These are phyloP conservation scores for Athene noctua DNA, from an alignment of 2,113 vertebrate genomes.

Conservation along the genomic window DNA sequence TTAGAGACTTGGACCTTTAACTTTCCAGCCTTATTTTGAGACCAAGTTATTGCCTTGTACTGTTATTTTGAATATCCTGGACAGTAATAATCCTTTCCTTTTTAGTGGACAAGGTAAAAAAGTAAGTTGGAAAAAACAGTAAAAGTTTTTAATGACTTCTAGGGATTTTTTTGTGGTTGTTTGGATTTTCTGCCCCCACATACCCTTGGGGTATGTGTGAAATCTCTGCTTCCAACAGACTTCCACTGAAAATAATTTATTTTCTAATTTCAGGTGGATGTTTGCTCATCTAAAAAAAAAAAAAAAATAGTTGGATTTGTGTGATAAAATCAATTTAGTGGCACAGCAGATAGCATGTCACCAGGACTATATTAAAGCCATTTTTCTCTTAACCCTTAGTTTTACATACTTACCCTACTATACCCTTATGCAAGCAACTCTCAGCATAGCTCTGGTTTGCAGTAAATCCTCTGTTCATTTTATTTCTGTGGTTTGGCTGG, in stretches of 20 bases:
- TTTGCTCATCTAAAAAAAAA: background rate
- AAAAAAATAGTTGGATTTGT: background rate
- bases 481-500: background rate
- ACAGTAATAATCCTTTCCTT: background rate
- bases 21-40: background rate
- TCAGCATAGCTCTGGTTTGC: background rate
- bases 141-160: constrained; percentile 30
- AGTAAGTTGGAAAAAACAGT: background rate
- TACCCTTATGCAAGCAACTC: background rate
- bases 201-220: background rate
- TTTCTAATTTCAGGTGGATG: background rate
- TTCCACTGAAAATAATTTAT: background rate
- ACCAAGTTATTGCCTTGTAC: background rate
- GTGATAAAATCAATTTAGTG: background rate
- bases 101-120: background rate
- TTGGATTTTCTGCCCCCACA: background rate
- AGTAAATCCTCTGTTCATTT: background rate
- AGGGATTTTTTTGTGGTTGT: background rate
- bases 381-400: background rate
- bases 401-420: background rate
- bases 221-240: background rate
- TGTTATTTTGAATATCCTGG: background rate
- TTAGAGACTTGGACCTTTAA: background rate
- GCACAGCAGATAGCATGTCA: background rate
- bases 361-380: background rate